A percentile compares a stretch with the other conserved stretches of the same genome.
phyloP scores from a whole-genome alignment of 2,888 invertebrate species.

The Melitaea athalia region DNA sequence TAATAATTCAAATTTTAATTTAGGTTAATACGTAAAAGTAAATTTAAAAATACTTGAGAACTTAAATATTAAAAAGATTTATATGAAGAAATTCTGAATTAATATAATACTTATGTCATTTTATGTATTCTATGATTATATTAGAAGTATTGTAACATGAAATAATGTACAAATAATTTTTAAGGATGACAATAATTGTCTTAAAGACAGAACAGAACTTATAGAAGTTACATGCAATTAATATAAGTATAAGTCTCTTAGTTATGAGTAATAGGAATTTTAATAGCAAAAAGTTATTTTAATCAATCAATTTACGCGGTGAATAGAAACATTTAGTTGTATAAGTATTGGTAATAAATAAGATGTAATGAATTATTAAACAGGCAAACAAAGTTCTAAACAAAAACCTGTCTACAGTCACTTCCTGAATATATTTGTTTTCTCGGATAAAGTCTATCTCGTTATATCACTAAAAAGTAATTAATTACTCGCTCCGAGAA shows the following conservation, averaged over 20 bases:
- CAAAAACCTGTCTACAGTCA: constrained; percentile 29
- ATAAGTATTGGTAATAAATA: constrained; percentile 22
- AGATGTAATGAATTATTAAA: constrained; percentile 28
- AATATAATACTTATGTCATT: too few relatives aligned
- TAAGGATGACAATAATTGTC: background rate
- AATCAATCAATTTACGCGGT: constrained; percentile 16
- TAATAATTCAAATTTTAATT: too few relatives aligned
- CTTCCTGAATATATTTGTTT: constrained; percentile 37
- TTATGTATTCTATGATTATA: too few relatives aligned
- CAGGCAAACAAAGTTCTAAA: constrained; percentile 16
- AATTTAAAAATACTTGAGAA: too few relatives aligned
- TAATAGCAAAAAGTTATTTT: constrained; percentile 18
- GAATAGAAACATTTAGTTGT: constrained; percentile 19
- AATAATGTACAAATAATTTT: background rate
- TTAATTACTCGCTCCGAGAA: constrained; percentile 65
- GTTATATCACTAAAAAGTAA: constrained; percentile 52
- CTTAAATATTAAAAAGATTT: too few relatives aligned
- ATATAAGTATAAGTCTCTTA: constrained; percentile 1
- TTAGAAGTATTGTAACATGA: too few relatives aligned
- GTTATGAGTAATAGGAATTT: constrained; percentile 17
- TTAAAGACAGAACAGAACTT: too few relatives aligned
- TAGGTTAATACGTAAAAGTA: too few relatives aligned
- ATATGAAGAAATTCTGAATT: too few relatives aligned
- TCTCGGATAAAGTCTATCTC: constrained; percentile 32
- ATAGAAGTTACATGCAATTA: background rate